Evolutionary conservation across 2,888 invertebrate genomes (phyloP).

Genomic region (Bembecia ichneumoniformis): DNA sequence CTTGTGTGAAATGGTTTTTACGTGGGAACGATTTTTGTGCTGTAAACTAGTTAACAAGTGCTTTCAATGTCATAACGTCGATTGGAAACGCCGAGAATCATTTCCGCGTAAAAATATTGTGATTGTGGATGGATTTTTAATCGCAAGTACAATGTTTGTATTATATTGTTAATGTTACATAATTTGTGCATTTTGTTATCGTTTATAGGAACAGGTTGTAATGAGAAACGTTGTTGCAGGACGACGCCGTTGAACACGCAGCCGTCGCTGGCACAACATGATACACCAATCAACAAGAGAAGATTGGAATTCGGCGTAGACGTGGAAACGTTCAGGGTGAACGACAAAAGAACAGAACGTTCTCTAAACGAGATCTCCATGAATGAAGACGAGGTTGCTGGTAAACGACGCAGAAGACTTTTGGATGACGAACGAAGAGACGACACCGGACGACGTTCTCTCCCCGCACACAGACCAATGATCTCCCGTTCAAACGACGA

Average conservation of each 20-base stretch:
- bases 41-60: constrained; percentile 53
- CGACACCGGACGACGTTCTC: constrained; percentile 35
- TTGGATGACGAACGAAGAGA: constrained; percentile 55
- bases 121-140: constrained; percentile 71
- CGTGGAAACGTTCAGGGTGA: constrained; percentile 57
- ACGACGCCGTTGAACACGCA: constrained; percentile 68
- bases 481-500: constrained; percentile 56
- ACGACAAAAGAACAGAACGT: constrained; percentile 44
- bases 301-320: constrained; percentile 76
- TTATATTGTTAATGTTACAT: constrained; percentile 27
- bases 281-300: constrained; percentile 76
- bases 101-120: constrained; percentile 73
- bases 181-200: constrained; percentile 15
- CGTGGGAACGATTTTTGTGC: constrained; percentile 74
- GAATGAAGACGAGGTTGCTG: constrained; percentile 54
- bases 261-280: constrained; percentile 60
- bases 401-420: constrained; percentile 60
- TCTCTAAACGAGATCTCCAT: constrained; percentile 53
- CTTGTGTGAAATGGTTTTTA: constrained; percentile 74
- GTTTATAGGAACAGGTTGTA: not conserved
- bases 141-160: constrained; percentile 60
- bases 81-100: constrained; percentile 71
- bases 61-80: constrained; percentile 60
- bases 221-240: constrained; percentile 46
- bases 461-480: constrained; percentile 46